phyloP scores from a whole-genome alignment of 1,140 invertebrate species.

The Eumeta japonica region DNA sequence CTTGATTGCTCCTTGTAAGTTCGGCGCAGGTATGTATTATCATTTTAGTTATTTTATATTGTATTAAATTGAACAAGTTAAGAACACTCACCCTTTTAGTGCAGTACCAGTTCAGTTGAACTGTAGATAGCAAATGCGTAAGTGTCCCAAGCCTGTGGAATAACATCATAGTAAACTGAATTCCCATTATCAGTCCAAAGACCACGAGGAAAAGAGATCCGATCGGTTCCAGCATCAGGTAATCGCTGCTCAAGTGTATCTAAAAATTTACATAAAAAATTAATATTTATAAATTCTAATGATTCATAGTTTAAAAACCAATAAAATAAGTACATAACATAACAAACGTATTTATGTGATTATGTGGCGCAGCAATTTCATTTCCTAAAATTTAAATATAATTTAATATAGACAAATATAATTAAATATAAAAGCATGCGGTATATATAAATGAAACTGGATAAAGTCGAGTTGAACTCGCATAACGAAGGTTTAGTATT shows the following conservation, averaged over 20 bases:
- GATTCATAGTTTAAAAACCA: no score
- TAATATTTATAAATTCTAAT: no score
- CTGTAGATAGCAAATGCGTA: slow-evolving; percentile 94
- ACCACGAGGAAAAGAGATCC: slow-evolving; percentile 96
- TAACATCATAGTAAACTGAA: slow-evolving; percentile 97
- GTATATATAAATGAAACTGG: no score
- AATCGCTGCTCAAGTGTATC: slow-evolving; percentile 79
- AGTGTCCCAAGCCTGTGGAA: slow-evolving; percentile 97
- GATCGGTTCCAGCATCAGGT: slow-evolving; percentile 89
- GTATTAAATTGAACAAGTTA: neutral
- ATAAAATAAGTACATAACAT: slow-evolving; percentile 3
- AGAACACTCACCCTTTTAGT: slow-evolving; percentile 66
- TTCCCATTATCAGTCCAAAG: slow-evolving; percentile 91
- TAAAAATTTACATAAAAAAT: slow-evolving; percentile 51
- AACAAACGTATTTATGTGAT: slow-evolving; percentile 9
- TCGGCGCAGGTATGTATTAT: neutral
- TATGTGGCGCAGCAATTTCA: no score
- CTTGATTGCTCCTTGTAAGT: no score
- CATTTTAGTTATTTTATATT: neutral
- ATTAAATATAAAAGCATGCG: neutral
- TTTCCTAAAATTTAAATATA: neutral
- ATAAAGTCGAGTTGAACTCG: no score
- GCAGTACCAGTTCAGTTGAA: slow-evolving; percentile 83
- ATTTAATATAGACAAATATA: neutral
- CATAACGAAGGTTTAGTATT: no score